These are phyloP conservation scores for Oreochromis niloticus DNA, from an alignment of 2,113 vertebrate genomes.

Conservation along the genomic window DNA sequence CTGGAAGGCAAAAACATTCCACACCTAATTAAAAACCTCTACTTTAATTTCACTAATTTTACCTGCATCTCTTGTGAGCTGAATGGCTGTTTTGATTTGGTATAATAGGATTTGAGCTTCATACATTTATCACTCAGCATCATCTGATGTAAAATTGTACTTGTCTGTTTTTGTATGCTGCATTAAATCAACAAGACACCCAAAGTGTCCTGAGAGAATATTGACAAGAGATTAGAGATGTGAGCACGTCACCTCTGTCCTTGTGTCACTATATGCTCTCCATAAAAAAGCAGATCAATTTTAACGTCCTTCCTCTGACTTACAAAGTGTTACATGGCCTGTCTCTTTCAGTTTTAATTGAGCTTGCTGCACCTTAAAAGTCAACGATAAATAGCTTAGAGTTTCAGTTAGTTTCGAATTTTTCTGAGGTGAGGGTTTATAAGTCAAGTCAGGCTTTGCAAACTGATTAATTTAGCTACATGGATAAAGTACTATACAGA, in stretches of 20 bases:
- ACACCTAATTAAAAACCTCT: background rate
- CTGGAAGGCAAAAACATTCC: background rate
- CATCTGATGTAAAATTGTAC: background rate
- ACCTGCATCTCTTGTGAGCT: background rate
- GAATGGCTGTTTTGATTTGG: background rate
- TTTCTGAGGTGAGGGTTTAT: background rate
- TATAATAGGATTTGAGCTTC: background rate
- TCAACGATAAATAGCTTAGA: background rate
- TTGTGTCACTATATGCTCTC: background rate
- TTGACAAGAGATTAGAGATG: constrained; percentile 11
- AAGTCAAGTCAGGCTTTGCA: background rate
- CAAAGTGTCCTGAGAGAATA: background rate
- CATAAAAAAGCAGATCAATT: constrained; percentile 20
- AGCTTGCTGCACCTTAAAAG: background rate
- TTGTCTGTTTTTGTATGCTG: background rate
- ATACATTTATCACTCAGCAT: background rate
- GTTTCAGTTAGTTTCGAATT: background rate
- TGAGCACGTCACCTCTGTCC: background rate
- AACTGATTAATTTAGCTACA: background rate
- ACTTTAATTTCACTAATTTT: background rate
- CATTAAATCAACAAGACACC: background rate
- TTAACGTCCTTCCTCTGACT: constrained; percentile 4
- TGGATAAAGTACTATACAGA: background rate
- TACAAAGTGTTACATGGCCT: background rate
- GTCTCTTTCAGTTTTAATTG: background rate